A percentile compares a stretch with the other conserved stretches of the same genome.
Conservation (phyloP, 2,113 vertebrate species). For the Andinoacara biseriatus region DNA sequence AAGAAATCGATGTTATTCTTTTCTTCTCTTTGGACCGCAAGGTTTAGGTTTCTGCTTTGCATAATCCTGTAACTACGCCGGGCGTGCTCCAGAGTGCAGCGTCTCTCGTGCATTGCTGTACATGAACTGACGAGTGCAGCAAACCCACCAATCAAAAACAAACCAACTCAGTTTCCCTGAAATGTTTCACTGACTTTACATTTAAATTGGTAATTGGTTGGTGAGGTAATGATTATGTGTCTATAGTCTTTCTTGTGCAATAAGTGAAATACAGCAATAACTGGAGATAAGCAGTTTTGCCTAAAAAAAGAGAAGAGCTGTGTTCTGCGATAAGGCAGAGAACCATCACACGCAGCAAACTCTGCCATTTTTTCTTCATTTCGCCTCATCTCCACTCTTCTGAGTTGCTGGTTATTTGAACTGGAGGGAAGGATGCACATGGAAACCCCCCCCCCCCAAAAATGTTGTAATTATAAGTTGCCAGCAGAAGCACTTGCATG, state of each 20-base stretch:
- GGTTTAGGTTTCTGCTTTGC: neutral
- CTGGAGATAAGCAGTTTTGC: conserved; percentile 45
- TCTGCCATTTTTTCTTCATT: conserved; percentile 12
- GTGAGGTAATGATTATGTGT: conserved; percentile 5
- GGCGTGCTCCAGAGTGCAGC: neutral
- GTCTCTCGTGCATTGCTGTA: neutral
- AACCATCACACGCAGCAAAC: conserved; percentile 21
- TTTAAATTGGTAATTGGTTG: neutral
- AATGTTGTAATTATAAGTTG: conserved; percentile 35
- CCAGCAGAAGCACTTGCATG: conserved; percentile 45
- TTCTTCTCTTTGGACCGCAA: neutral
- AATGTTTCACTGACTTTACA: neutral
- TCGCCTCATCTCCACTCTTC: conserved; percentile 39
- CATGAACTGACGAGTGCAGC: neutral
- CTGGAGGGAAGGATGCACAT: conserved; percentile 29
- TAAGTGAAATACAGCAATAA: conserved; percentile 44
- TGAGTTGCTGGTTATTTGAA: conserved; percentile 49
- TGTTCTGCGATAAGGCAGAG: conserved; percentile 62
- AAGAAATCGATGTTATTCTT: neutral
- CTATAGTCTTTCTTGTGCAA: conserved; percentile 9
- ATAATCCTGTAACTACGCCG: neutral
- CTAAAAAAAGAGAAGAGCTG: conserved; percentile 60
- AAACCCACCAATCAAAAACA: neutral
- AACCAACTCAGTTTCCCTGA: neutral
- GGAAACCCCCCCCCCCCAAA: no score